Base-by-base conservation (phyloP, 2,113 vertebrate species). In the Vombatus ursinus region DNA sequence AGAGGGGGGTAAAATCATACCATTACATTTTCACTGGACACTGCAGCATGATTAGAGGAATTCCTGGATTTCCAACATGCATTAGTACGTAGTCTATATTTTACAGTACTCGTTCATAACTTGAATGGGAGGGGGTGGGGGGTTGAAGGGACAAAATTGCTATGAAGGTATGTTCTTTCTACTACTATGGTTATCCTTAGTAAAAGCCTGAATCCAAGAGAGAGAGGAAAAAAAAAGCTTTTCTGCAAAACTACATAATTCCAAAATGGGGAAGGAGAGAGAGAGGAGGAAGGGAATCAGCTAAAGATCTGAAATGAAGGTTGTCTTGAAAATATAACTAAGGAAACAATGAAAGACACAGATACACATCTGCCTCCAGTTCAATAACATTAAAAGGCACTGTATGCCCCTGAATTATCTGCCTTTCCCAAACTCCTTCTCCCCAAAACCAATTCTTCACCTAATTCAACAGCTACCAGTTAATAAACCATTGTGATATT, bases 211-310 rank as follows among this genome's bases (percentile, higher is more conserved):
- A n/a, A 2, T n/a, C 37, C 61, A 3, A 16, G 19, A 7, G 61
- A 12, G 61, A 9, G 1, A 0, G 3, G 8, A 8, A 23, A 84
- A n/a, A 23, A 8, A 23, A 84, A n/a, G n/a, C n/a, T 84, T 84
- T 44, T 84, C 68, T 84, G 68, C 68, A 84, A 44, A 84, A 84
- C 68, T 84, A n/a, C n/a, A 44, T 52, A 49, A 57, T 84, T 94
- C 47, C 95, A 84, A 53, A 97, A 91, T 91, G 44, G 54, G 91
- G 57, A 50, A 26, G 61, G 11, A 52, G 44, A n/a, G 50, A 49
- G 90, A 95, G 94, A 50, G 93, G 52, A 52, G 11, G 95, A 25
- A 14, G 68, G 50, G 90, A 44, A 44, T 7, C 50, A 2, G 12
- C n/a, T 52, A 19, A 51, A 47, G 61, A 84, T 84, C n/a, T 44